A percentile compares a stretch with the other conserved stretches of the same genome.
These are phyloP conservation scores for Cebus imitator DNA, from an alignment of 2,113 vertebrate species.

Conservation along the genomic window DNA sequence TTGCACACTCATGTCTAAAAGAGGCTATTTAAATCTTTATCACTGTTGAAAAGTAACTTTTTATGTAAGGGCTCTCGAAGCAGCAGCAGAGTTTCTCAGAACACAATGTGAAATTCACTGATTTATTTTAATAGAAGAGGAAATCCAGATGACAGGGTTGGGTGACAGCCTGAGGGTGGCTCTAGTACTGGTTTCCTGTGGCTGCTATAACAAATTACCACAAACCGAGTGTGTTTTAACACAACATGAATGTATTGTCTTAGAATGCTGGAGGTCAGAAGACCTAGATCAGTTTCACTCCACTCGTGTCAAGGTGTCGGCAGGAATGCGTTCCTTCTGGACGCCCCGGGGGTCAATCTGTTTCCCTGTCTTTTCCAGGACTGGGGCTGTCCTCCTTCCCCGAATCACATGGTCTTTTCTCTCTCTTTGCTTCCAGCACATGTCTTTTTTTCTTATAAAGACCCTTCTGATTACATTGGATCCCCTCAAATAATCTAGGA, in stretches of 20 bases:
- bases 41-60: background rate
- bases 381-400: background rate
- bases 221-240: background rate
- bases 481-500: background rate
- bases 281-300: background rate
- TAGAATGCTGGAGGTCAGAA: background rate
- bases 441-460: background rate
- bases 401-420: background rate
- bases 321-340: background rate
- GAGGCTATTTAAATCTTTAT: background rate
- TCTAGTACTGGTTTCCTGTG: background rate
- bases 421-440: background rate
- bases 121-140: background rate
- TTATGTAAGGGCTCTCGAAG: background rate
- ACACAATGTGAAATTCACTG: background rate
- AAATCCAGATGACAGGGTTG: background rate
- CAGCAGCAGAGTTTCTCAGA: background rate
- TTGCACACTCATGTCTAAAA: background rate
- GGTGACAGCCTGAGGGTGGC: background rate
- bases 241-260: background rate
- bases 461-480: background rate
- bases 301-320: background rate
- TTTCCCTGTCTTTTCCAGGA: background rate
- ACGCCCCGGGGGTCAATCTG: too few relatives aligned
- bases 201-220: background rate